phyloP scores from a whole-genome alignment of 1,140 invertebrate species.

The Polypedilum vanderplanki region DNA sequence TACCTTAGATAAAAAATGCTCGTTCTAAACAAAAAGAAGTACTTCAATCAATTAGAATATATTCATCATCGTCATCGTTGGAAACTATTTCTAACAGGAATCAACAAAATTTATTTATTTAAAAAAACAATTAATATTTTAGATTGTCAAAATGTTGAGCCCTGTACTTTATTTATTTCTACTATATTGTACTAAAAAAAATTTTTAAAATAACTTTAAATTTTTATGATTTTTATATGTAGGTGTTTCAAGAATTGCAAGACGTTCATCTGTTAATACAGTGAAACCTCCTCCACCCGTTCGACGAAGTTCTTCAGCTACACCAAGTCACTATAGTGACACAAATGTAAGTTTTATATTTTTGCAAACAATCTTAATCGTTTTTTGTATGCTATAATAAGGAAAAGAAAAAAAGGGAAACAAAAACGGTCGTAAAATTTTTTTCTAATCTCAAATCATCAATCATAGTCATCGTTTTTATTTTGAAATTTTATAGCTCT shows the following conservation, averaged over 20 bases:
- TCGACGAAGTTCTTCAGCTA: constrained; percentile 75
- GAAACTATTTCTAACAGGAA: too few species aligned
- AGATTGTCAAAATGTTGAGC: not conserved
- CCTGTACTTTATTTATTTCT: not conserved
- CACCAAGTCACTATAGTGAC: constrained; percentile 40
- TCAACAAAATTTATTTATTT: too few species aligned
- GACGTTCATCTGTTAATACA: constrained; percentile 51
- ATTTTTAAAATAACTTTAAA: not conserved
- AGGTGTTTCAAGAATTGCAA: constrained; percentile 39
- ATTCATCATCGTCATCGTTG: too few species aligned
- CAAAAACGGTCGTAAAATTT: too few species aligned
- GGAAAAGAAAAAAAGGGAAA: too few species aligned
- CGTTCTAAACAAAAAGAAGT: too few species aligned
- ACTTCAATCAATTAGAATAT: too few species aligned
- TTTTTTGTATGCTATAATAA: too few species aligned
- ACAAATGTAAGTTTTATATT: constrained; percentile 9
- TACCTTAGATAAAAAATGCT: too few species aligned
- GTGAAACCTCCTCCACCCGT: constrained; percentile 77
- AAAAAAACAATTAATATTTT: too few species aligned
- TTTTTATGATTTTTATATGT: not conserved
- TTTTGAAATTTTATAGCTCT: not conserved
- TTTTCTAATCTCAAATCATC: constrained; percentile 38
- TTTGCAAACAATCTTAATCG: not conserved
- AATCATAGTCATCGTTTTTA: constrained; percentile 35
- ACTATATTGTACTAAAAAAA: too few species aligned